Evolutionary conservation across 2,113 vertebrate species (phyloP).

Genomic region (Okapia johnstoni): DNA sequence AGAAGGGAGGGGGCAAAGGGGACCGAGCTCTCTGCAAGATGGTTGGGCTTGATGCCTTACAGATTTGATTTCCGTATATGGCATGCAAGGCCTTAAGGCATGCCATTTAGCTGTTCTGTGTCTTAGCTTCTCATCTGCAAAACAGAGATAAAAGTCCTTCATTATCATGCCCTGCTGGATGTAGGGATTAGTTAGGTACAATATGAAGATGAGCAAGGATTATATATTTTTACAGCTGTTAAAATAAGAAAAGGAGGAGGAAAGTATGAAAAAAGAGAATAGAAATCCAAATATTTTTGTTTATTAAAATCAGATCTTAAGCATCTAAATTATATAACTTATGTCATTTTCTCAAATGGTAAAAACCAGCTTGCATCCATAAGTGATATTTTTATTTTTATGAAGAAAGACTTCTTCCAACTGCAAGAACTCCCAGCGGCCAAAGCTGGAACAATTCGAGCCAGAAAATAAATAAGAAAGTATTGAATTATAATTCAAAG

Average conservation of each 20-base stretch:
- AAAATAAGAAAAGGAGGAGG: background rate
- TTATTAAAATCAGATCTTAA: background rate
- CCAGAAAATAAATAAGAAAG: background rate
- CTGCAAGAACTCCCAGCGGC: background rate
- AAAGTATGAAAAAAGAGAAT: background rate
- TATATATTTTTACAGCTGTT: slow-evolving; percentile 3
- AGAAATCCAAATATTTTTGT: background rate
- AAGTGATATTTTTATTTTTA: background rate
- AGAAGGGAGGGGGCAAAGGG: background rate
- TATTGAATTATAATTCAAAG: background rate
- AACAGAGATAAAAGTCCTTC: slow-evolving; percentile 25
- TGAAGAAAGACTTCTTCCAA: background rate
- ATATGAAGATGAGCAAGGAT: background rate
- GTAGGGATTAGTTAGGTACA: background rate
- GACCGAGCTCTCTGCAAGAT: background rate
- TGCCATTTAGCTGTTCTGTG: background rate
- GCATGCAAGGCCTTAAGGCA: background rate
- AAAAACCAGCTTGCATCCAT: background rate
- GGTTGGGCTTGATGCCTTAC: background rate
- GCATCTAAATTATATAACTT: background rate
- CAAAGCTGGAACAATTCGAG: background rate
- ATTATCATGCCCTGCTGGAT: background rate
- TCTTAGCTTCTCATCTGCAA: slow-evolving; percentile 47
- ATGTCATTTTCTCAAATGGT: background rate
- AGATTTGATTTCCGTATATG: background rate